Evolutionary conservation across 2,888 invertebrate species (phyloP), one percentile per base, ranked within the genome.

Genomic region (Polymixis lichenea): DNA sequence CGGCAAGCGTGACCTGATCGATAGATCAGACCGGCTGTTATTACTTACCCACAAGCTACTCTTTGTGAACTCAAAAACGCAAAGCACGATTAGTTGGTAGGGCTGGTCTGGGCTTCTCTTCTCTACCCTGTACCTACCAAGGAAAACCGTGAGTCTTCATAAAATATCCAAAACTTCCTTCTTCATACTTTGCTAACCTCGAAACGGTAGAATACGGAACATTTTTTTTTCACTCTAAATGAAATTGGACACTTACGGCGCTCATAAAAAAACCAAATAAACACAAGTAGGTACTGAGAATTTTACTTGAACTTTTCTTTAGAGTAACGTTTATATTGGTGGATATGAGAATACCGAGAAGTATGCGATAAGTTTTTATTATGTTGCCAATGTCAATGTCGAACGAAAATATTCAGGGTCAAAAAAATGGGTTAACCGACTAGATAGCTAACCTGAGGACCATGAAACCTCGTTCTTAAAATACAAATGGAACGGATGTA

Each of bases 201-300:
- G 19, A 38, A 84, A 74, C 56, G n/a, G 68, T 72, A 25, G 62
- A 75, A 69, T 53, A 69, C 28, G 75, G 8, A 81, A 72, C n/a
- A 71, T 75, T 78, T 78, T 84, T 32, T 83, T 85, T 78, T 70
- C 61, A 75, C 61, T 77, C 65, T 71, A 72, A 86, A 85, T 79
- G 78, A 86, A 86, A 86, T 86, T 83, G 81, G 72, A 85, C 78
- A 78, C 78, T 86, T 81, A 78, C 67, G 68, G 68, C 55, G 55
- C 72, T 78, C 81, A 71, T 83, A 86, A 86, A 86, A 81, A 83
- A 83, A 72, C 69, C 81, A 82, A 85, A 86, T 84, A 78, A 85
- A 81, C 80, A 71, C 69, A 60, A 82, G 81, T 49, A 17, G 11
- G 22, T 76, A 75, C 78, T 62, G 32, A 66, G 77, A 75, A 58